Conservation (phyloP, 2,113 vertebrate species). For the Eulemur macaco region DNA sequence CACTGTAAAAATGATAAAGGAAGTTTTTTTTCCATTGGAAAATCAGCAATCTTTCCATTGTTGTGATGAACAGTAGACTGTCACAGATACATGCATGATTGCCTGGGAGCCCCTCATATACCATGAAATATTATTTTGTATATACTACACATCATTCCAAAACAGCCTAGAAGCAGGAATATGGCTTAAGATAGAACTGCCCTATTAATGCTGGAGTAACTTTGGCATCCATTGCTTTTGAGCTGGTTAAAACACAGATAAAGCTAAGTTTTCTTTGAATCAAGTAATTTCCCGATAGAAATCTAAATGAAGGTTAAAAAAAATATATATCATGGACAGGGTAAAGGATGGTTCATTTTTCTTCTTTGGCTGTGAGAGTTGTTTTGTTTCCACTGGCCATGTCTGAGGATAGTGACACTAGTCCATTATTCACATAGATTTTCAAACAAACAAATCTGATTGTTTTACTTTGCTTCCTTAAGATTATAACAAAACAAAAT, state of each 20-base stretch:
- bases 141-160: not conserved
- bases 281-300: not conserved
- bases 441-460: not conserved
- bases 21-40: not conserved
- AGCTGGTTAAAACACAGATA: not conserved
- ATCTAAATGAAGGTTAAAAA: not conserved
- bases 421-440: not conserved
- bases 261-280: conserved; percentile 19
- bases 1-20: not conserved
- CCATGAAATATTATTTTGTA: not conserved
- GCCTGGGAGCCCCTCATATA: not conserved
- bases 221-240: not conserved
- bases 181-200: not conserved
- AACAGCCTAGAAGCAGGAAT: not conserved
- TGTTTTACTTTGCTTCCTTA: not conserved
- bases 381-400: not conserved
- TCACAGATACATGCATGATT: not conserved
- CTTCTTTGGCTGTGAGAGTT: not conserved
- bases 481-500: not conserved
- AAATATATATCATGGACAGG: not conserved
- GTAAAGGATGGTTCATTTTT: not conserved
- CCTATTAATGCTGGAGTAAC: not conserved
- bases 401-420: not conserved
- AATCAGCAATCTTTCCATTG: not conserved
- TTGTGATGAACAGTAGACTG: not conserved